These are phyloP conservation scores for Struthio camelus DNA, from an alignment of 2,113 vertebrate genomes.

Conservation along the genomic window DNA sequence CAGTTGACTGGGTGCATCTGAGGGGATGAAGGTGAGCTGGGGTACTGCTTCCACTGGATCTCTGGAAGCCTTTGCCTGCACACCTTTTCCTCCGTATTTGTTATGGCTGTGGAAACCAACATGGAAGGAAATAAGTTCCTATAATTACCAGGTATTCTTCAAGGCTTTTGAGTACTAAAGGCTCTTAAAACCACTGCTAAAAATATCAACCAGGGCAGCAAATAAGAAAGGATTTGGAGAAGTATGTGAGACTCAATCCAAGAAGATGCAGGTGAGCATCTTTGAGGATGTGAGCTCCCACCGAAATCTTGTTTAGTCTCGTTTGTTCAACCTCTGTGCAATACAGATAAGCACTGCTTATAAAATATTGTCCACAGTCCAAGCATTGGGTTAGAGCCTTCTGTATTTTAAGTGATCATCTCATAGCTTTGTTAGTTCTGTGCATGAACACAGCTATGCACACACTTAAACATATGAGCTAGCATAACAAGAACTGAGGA, in stretches of 20 bases:
- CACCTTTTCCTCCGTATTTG: background rate
- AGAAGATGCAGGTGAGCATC: background rate
- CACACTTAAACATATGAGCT: background rate
- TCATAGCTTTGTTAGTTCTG: background rate
- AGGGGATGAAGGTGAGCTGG: background rate
- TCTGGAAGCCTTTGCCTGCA: background rate
- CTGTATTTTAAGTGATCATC: background rate
- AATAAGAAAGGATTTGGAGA: background rate
- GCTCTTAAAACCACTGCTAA: background rate
- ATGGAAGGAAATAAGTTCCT: background rate
- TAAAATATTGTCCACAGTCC: background rate
- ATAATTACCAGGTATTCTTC: background rate
- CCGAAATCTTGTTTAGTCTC: background rate
- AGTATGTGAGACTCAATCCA: too few species aligned
- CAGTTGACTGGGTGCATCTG: background rate
- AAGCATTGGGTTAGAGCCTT: background rate
- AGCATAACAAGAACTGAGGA: background rate
- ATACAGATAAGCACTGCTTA: background rate
- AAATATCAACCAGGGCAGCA: background rate
- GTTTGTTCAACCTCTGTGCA: background rate
- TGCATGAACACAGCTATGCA: too few species aligned
- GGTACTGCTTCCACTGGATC: background rate
- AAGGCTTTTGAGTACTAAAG: background rate
- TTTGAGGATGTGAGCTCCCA: background rate
- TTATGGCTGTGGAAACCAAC: background rate